phyloP scores from a whole-genome alignment of 2,888 invertebrate genomes.

The Patella caerulea region DNA sequence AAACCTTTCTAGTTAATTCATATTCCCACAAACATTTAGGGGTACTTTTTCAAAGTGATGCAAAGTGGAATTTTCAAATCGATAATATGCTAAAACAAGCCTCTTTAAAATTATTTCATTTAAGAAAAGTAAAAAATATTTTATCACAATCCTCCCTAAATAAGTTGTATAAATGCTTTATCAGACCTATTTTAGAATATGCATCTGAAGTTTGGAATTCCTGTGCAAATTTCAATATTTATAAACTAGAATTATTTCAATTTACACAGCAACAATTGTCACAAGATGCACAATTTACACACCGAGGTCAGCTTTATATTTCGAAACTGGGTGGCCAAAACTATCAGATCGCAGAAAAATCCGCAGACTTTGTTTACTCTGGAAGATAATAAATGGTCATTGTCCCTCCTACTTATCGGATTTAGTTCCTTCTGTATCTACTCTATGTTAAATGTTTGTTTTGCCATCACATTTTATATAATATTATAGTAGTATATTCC shows the following conservation, averaged over 20 bases:
- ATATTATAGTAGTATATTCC: too few species aligned
- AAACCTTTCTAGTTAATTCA: not conserved
- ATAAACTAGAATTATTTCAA: not conserved
- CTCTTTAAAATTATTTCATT: not conserved
- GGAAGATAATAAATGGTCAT: not conserved
- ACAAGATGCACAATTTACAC: not conserved
- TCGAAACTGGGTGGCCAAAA: not conserved
- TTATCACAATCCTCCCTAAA: not conserved
- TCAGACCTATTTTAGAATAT: not conserved
- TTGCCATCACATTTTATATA: too few species aligned
- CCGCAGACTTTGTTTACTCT: not conserved
- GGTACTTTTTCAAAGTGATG: not conserved
- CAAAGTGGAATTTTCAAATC: not conserved
- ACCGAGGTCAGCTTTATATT: not conserved
- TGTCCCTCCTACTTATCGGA: not conserved
- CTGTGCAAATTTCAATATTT: not conserved
- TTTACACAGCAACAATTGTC: not conserved
- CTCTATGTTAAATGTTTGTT: too few species aligned
- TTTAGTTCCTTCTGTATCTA: not conserved
- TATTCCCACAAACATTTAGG: not conserved
- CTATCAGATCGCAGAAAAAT: constrained; percentile 2
- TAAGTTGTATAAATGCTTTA: not conserved
- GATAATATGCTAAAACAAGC: not conserved
- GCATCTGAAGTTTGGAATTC: not conserved
- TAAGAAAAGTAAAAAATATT: not conserved